A percentile compares a stretch with the other conserved stretches of the same genome.
These are phyloP conservation scores for Camponotus pennsylvanicus DNA, from an alignment of 1,140 invertebrate genomes.

Conservation along the genomic window DNA sequence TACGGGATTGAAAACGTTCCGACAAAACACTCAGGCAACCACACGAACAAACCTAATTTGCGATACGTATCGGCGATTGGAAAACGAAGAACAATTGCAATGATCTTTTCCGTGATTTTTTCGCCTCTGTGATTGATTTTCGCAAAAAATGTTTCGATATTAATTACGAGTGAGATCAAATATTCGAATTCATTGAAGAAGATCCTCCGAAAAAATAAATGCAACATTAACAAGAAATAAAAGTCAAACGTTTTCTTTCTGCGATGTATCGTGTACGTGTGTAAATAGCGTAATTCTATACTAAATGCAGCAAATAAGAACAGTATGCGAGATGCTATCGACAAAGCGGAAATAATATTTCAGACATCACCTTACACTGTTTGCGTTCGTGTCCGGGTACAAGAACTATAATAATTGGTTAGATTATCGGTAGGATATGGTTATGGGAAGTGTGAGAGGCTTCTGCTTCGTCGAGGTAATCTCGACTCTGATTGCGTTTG, in stretches of 20 bases:
- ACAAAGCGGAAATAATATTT: conserved; percentile 74
- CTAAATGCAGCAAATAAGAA: conserved; percentile 60
- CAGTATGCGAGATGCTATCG: conserved; percentile 51
- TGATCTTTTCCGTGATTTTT: conserved; percentile 33
- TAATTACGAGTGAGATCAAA: conserved; percentile 15
- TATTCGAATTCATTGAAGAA: neutral
- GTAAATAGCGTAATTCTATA: neutral
- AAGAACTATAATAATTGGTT: conserved; percentile 80
- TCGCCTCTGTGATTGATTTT: conserved; percentile 14
- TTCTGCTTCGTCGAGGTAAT: conserved; percentile 76
- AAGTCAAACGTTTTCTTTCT: neutral
- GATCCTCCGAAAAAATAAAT: neutral
- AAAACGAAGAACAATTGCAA: conserved; percentile 56
- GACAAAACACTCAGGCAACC: conserved; percentile 68
- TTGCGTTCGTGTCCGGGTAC: conserved; percentile 59
- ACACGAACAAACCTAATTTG: conserved; percentile 71
- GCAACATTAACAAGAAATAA: neutral
- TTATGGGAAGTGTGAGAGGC: conserved; percentile 78
- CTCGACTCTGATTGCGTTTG: conserved; percentile 81
- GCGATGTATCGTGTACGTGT: too few relatives aligned
- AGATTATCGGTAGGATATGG: conserved; percentile 81
- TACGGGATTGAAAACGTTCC: conserved; percentile 76
- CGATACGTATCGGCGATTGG: conserved; percentile 52
- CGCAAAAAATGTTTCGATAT: neutral
- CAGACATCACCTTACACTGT: conserved; percentile 62